phyloP scores from a whole-genome alignment of 2,113 vertebrate genomes.

The Sigmodon hispidus region DNA sequence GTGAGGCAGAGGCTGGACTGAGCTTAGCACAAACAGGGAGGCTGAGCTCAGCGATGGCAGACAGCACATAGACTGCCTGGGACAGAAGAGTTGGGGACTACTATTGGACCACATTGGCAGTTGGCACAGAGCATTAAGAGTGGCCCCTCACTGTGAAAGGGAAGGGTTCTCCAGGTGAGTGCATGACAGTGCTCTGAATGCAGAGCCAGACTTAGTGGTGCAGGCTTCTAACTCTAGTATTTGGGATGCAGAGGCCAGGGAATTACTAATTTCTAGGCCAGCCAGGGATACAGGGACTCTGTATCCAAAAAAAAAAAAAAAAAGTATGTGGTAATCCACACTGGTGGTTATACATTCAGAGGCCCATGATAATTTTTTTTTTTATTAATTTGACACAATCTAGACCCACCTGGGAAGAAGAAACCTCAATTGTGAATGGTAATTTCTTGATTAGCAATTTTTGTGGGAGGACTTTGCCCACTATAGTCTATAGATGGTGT shows the following conservation, averaged over 20 bases:
- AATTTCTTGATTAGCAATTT: background rate
- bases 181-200: background rate
- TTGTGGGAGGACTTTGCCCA: background rate
- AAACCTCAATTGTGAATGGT: background rate
- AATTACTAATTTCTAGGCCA: background rate
- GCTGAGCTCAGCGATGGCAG: background rate
- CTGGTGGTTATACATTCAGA: background rate
- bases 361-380: background rate
- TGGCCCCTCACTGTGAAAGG: background rate
- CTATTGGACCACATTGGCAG: background rate
- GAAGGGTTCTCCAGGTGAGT: too few relatives aligned
- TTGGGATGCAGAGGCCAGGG: background rate
- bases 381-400: background rate
- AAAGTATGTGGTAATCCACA: background rate
- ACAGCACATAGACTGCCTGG: background rate
- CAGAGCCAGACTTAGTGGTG: background rate
- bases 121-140: rapidly evolving
- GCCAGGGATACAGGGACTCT: too few relatives aligned
- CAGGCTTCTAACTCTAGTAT: background rate
- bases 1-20: too few relatives aligned
- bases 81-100: background rate
- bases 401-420: background rate
- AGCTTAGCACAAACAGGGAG: background rate
- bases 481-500: too few relatives aligned
- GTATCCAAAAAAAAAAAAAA: background rate